phyloP scores from a whole-genome alignment of 2,797 vertebrate genomes.

The Neosilurus mollespiculum region DNA sequence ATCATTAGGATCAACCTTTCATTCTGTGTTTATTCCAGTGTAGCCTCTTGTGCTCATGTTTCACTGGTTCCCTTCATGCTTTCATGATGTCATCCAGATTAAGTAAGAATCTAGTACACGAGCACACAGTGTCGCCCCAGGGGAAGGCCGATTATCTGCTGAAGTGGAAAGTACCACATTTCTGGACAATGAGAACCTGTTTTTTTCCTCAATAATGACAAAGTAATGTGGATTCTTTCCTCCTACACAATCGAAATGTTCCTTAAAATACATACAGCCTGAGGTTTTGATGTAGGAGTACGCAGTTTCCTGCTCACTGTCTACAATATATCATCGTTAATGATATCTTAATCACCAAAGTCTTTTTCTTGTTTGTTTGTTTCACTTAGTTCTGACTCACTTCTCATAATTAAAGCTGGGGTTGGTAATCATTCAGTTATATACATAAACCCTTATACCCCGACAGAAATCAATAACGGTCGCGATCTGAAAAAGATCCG shows the following conservation, averaged over 20 bases:
- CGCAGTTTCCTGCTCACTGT: neutral
- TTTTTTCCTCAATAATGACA: conserved; percentile 15
- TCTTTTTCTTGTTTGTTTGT: neutral
- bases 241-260: neutral
- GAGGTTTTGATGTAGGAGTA: neutral
- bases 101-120: neutral
- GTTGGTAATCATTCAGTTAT: too few relatives aligned
- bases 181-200: conserved; percentile 14
- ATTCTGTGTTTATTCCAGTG: neutral
- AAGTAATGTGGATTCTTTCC: neutral
- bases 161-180: conserved; percentile 44
- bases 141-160: conserved; percentile 22
- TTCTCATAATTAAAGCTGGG: neutral
- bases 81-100: neutral
- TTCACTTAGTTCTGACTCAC: neutral
- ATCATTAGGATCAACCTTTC: conserved; percentile 2
- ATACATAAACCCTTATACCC: too few relatives aligned
- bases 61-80: neutral
- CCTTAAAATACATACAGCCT: neutral
- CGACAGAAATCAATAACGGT: too few relatives aligned
- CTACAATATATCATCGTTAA: neutral
- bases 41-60: neutral
- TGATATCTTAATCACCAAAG: neutral
- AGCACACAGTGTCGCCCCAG: neutral
- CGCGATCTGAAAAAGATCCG: too few relatives aligned